phyloP scores from a whole-genome alignment of 1,140 invertebrate species.

The Drosophila ficusphila region DNA sequence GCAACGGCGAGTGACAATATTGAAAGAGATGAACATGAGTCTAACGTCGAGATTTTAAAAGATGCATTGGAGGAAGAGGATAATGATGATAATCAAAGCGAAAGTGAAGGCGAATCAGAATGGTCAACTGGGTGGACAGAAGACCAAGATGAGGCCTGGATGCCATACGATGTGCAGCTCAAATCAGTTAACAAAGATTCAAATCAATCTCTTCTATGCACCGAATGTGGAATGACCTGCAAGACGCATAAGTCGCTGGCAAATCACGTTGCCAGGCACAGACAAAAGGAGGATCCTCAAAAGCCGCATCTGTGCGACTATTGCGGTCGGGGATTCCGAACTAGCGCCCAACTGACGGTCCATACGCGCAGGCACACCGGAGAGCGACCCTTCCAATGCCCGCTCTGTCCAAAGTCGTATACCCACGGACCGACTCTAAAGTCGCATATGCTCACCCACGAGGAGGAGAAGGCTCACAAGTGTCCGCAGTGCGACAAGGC shows the following conservation, averaged over 20 bases:
- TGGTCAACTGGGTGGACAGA: constrained; percentile 7
- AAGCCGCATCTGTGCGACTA: constrained; percentile 31
- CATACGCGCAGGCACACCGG: constrained; percentile 39
- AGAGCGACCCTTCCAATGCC: constrained; percentile 36
- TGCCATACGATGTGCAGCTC: neutral
- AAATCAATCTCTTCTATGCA: constrained; percentile 22
- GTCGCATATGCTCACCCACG: constrained; percentile 29
- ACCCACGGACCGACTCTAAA: constrained; percentile 20
- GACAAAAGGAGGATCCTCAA: constrained; percentile 2
- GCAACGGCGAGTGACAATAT: neutral
- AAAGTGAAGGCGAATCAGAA: neutral
- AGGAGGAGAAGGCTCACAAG: constrained; percentile 18
- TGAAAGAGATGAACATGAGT: neutral
- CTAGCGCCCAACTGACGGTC: constrained; percentile 13
- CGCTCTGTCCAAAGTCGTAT: constrained; percentile 27
- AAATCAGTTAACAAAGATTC: neutral
- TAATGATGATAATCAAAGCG: neutral
- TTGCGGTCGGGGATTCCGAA: constrained; percentile 32
- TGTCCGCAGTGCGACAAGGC: constrained; percentile 31
- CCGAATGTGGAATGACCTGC: constrained; percentile 21
- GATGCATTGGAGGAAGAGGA: neutral
- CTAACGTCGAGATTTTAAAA: neutral
- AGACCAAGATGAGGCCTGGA: neutral
- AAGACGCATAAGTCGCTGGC: constrained; percentile 12
- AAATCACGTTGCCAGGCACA: constrained; percentile 20